A percentile compares a stretch with the other conserved stretches of the same genome.
Evolutionary conservation across 1,140 invertebrate genomes (phyloP).

Genomic region (Cydia fagiglandana): DNA sequence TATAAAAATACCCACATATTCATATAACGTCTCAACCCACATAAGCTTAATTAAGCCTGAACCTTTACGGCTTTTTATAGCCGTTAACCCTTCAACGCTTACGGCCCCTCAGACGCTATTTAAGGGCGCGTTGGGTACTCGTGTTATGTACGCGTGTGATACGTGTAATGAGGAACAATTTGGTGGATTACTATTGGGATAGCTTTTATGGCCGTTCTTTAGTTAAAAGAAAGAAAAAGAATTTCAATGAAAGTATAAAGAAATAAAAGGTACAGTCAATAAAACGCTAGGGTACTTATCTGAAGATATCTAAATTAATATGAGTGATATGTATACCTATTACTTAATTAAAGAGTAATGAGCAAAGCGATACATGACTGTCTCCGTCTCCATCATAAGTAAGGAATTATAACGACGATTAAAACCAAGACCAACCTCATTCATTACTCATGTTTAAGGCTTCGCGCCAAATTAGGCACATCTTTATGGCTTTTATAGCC

Average conservation of each 20-base stretch:
- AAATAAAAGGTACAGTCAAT: too few species aligned
- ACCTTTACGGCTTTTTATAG: constrained; percentile 16
- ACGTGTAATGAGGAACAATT: constrained; percentile 7
- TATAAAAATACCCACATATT: not conserved
- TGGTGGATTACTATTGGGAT: not conserved
- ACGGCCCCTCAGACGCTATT: constrained; percentile 12
- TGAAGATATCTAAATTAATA: too few species aligned
- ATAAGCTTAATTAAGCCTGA: constrained; percentile 19
- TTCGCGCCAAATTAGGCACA: constrained; percentile 6
- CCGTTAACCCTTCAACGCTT: constrained; percentile 23
- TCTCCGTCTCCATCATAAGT: too few species aligned
- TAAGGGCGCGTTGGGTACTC: not conserved
- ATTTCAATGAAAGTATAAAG: too few species aligned
- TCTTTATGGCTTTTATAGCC: constrained; percentile 16
- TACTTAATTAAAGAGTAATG: too few species aligned
- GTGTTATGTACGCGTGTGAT: not conserved
- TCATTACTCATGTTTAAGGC: constrained; percentile 6
- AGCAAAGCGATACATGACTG: too few species aligned
- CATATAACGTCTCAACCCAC: not conserved
- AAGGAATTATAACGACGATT: too few species aligned
- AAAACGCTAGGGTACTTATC: too few species aligned
- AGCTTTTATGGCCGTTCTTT: not conserved
- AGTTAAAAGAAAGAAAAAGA: not conserved
- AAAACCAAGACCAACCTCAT: not conserved
- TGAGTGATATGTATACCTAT: too few species aligned